Evolutionary conservation across 2,888 invertebrate genomes (phyloP).

Genomic region (Conistra vaccinii): DNA sequence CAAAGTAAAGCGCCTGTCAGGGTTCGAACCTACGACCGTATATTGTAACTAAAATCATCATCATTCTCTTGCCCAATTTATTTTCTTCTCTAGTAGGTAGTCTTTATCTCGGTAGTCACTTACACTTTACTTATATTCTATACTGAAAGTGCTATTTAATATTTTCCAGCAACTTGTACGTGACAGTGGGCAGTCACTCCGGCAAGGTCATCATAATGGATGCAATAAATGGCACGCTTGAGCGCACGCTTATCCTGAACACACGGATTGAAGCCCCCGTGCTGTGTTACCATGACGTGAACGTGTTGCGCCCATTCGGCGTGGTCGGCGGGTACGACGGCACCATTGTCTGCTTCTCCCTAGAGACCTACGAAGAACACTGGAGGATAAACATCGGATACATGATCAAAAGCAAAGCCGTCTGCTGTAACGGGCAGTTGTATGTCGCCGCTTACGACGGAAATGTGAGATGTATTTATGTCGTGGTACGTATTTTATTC

Average conservation of each 20-base stretch:
- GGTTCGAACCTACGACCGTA: too few species aligned
- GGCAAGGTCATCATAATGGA: conserved; percentile 92
- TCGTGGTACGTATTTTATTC: conserved; percentile 81
- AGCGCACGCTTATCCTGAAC: conserved; percentile 89
- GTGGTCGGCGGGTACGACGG: conserved; percentile 95
- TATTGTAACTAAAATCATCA: not conserved
- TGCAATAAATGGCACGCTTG: conserved; percentile 86
- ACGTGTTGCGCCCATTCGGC: conserved; percentile 79
- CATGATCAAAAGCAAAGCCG: conserved; percentile 92
- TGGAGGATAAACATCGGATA: conserved; percentile 92
- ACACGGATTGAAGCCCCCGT: conserved; percentile 94
- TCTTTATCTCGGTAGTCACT: not conserved
- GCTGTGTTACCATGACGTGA: conserved; percentile 79
- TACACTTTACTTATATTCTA: not conserved
- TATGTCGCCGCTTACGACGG: conserved; percentile 94
- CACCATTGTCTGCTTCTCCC: conserved; percentile 92
- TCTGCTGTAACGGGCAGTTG: conserved; percentile 81
- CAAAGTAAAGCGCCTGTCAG: too few species aligned
- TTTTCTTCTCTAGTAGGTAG: too few species aligned
- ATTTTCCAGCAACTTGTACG: conserved; percentile 81
- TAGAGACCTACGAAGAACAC: conserved; percentile 87
- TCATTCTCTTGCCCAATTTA: not conserved
- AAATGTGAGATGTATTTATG: conserved; percentile 90
- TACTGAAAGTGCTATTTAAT: not conserved
- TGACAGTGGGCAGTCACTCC: conserved; percentile 92